A percentile compares a stretch with the other conserved stretches of the same genome.
phyloP scores from a whole-genome alignment of 2,888 invertebrate species.

The Laspeyria flexula region DNA sequence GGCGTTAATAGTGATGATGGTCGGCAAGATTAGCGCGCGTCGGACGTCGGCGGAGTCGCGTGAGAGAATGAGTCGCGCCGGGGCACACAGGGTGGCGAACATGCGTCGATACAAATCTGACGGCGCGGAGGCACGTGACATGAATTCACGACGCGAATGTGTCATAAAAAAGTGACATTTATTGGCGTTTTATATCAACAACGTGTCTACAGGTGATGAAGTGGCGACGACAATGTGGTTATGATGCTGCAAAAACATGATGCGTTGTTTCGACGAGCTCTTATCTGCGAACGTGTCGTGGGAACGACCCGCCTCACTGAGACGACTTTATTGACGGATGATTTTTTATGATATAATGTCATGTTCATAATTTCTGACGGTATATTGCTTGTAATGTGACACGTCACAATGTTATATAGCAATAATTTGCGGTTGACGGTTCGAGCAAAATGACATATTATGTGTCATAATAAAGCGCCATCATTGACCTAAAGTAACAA shows the following conservation, averaged over 20 bases:
- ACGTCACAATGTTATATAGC: slow-evolving; percentile 37
- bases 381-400: slow-evolving; percentile 32
- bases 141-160: slow-evolving; percentile 70
- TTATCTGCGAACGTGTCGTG: slow-evolving; percentile 74
- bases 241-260: slow-evolving; percentile 79
- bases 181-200: slow-evolving; percentile 84
- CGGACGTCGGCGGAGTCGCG: slow-evolving; percentile 57
- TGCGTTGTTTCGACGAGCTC: slow-evolving; percentile 50
- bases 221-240: slow-evolving; percentile 70
- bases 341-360: slow-evolving; percentile 37
- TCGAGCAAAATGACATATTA: slow-evolving; percentile 42
- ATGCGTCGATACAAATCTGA: slow-evolving; percentile 77
- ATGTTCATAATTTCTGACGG: slow-evolving; percentile 30
- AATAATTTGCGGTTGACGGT: slow-evolving; percentile 43
- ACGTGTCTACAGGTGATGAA: slow-evolving; percentile 76
- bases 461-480: slow-evolving; percentile 50
- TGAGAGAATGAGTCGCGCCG: slow-evolving; percentile 71
- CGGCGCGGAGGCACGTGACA: slow-evolving; percentile 78
- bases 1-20: slow-evolving; percentile 69
- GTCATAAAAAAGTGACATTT: slow-evolving; percentile 85
- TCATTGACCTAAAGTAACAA: slow-evolving; percentile 72
- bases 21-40: slow-evolving; percentile 67
- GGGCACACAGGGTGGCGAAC: slow-evolving; percentile 70
- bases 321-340: slow-evolving; percentile 59
- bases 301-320: slow-evolving; percentile 59